Percentiles rank a stretch among this genome's conserved stretches.
These are phyloP conservation scores for Isaurus tuberculatus DNA, from an alignment of 92 coral and sea anemone genomes.

Conservation along the genomic window DNA sequence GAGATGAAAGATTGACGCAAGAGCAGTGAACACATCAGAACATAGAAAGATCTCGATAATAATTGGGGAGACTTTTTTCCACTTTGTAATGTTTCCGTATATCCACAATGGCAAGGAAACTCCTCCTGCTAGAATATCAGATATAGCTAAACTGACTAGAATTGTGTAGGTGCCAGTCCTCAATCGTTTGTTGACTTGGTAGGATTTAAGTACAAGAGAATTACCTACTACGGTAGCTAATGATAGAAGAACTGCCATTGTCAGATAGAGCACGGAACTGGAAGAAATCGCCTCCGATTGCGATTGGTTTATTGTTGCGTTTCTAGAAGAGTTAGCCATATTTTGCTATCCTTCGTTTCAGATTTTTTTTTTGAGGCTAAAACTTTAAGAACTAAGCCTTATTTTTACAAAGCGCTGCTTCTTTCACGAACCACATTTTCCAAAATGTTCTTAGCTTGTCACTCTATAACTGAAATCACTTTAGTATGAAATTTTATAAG, in stretches of 20 bases:
- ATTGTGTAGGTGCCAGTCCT: conserved; percentile 72
- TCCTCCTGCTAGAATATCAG: conserved; percentile 81
- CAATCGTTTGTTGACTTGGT: conserved; percentile 71
- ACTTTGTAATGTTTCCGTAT: conserved; percentile 58
- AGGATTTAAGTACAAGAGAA: conserved; percentile 72
- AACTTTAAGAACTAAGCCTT: not conserved
- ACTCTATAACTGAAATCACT: not conserved
- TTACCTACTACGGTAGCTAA: conserved; percentile 61
- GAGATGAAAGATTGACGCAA: conserved; percentile 94
- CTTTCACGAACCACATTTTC: not conserved
- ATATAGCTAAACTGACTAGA: conserved; percentile 78
- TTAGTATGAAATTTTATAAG: not conserved
- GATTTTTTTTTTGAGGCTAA: not conserved
- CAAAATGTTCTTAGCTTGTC: not conserved
- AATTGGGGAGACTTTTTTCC: conserved; percentile 45
- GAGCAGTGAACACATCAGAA: conserved; percentile 89
- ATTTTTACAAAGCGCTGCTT: not conserved
- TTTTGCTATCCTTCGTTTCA: not conserved
- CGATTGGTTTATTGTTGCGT: not conserved
- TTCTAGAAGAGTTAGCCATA: not conserved
- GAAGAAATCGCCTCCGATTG: not conserved
- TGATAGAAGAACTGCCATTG: conserved; percentile 59
- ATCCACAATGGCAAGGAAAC: conserved; percentile 81
- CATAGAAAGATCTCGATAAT: conserved; percentile 61
- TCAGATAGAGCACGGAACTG: conserved; percentile 50